Base-by-base conservation (phyloP, 2,888 invertebrate genomes). In the Drosophila parthenogenetica region DNA sequence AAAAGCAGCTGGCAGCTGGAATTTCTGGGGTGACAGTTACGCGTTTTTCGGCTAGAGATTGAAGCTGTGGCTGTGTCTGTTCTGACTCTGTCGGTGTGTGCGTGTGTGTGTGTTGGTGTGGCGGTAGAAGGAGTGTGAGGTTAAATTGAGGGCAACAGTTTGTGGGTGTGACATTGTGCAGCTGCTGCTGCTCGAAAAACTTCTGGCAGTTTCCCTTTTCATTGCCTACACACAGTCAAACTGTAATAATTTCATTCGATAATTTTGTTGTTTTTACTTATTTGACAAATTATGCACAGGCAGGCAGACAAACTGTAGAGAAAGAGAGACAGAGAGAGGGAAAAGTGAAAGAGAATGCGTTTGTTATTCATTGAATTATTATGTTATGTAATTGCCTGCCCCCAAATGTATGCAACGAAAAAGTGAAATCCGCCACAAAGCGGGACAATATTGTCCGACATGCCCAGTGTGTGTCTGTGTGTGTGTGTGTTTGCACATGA, bases 321-420 rank as follows among this genome's bases (percentile, higher is more conserved):
- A 1, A 49, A n/a, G 25, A 4, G 5, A 13, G 48, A 17, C 3
- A 3, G 10, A 8, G 13, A 13, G 1, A 17, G 16, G 25, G 3
- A n/a, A 11, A 8, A n/a, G 35, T 5, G 1, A n/a, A 11, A 13
- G 14, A 17, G 11, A 35, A 51, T 14, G 29, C 35, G 61, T 62
- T 78, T 87, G 79, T 71, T 85, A 76, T 82, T 82, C 82, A 82
- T 79, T 73, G 71, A 87, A 85, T 82, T 66, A 86, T 77, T 74
- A 72, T 79, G 74, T 74, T 71, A 74, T 73, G 77, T 82, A 82
- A 82, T 85, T 82, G 72, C 59, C 59, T 46, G 49, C 50, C 60
- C 48, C 42, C 40, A 70, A 73, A 78, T 70, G 57, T 68, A 64
- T 45, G 72, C 69, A 70, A 75, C 19, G 63, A 67, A 54, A 63